Evolutionary conservation across 1,140 invertebrate genomes (phyloP), one percentile per base, ranked within the genome.

Genomic region (Calliopsis andreniformis): DNA sequence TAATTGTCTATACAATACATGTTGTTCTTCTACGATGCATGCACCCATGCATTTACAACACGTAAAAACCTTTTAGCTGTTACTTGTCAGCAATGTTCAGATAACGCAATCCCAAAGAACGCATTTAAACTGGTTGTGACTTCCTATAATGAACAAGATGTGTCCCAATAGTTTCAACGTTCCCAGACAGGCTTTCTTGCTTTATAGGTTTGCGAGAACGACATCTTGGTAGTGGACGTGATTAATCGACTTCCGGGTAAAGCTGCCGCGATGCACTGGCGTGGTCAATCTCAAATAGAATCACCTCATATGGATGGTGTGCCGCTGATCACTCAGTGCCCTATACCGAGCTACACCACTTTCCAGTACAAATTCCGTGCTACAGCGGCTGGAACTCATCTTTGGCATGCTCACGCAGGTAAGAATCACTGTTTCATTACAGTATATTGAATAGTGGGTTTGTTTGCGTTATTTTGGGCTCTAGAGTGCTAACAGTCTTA

Each of bases 301-400:
- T 95, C 96, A 0, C 96, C 96, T 0, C 95, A 95, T 80, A 97
- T 97, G 96, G 97, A 98, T 84, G 97, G 97, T 10, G 95, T 96
- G 0, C 95, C 96, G 0, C 94, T 96, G 93, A 91, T 97, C 20
- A 97, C 96, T 0, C 97, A 98, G 88, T 97, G 97, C 86, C 96
- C 97, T 1, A 95, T 97, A 83, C 92, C 94, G 3, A 95, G 96
- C 30, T 95, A 95, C 56, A 96, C 96, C 0, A 96, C 95, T 1
- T 97, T 97, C 89, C 95, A 96, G 85, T 97, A 97, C 84, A 97
- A 95, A 89, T 96, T 96, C 85, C 92, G 94, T 28, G 95, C 94
- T 0, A 94, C 95, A 45, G 93, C 93, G 25, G 92, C 95, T 20
- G 96, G 96, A 1, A 96, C 95, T 1, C 94, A 96, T 80, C 93